phyloP scores from a whole-genome alignment of 2,888 invertebrate species.

The Leucozona laternaria region DNA sequence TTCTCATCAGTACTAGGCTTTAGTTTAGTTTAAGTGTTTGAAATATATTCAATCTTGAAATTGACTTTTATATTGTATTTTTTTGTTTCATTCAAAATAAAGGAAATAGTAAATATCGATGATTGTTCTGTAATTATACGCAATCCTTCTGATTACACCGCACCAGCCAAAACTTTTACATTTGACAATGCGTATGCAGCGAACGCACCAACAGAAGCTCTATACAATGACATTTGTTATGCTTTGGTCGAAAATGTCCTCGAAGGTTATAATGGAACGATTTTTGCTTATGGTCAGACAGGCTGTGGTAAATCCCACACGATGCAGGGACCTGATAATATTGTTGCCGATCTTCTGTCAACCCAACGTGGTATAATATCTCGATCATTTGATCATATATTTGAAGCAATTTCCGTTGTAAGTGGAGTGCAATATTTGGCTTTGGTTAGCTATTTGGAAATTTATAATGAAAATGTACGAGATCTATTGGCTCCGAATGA shows the following conservation, averaged over 20 bases:
- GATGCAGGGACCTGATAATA: conserved; percentile 85
- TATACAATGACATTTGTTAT: conserved; percentile 94
- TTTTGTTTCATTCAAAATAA: conserved; percentile 46
- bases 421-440: conserved; percentile 87
- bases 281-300: conserved; percentile 97
- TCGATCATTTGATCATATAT: conserved; percentile 93
- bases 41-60: neutral
- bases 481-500: conserved; percentile 90
- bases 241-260: conserved; percentile 93
- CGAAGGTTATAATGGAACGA: conserved; percentile 96
- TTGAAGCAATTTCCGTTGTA: conserved; percentile 92
- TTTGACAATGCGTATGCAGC: conserved; percentile 94
- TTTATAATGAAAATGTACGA: conserved; percentile 97
- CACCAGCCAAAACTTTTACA: conserved; percentile 88
- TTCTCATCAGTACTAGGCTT: no score
- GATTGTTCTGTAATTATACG: conserved; percentile 86
- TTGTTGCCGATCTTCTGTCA: conserved; percentile 17
- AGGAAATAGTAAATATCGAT: conserved; percentile 89
- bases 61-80: neutral
- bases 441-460: conserved; percentile 90
- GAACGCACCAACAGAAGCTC: conserved; percentile 91
- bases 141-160: conserved; percentile 86
- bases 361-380: conserved; percentile 87
- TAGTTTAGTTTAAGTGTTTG: no score
- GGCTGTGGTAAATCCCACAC: conserved; percentile 96